phyloP scores from a whole-genome alignment of 37 sponge, comb jelly and placozoan species.

The Tethya wilhelma region DNA sequence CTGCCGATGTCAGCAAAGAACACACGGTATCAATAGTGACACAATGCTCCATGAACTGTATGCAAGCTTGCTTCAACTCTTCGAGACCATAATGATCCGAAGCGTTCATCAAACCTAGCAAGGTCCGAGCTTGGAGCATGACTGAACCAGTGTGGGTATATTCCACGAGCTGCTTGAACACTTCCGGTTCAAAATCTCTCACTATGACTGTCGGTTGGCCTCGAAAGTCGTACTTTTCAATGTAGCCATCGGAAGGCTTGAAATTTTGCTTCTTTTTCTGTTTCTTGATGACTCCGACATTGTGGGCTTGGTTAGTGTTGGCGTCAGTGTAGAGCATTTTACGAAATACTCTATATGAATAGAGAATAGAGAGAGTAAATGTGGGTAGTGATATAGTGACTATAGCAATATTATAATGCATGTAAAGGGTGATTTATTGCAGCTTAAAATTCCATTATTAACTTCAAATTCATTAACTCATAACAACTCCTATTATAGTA shows the following conservation, averaged over 20 bases:
- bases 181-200: constrained; percentile 86
- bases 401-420: neutral
- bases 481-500: too few relatives aligned
- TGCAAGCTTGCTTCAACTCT: constrained; percentile 89
- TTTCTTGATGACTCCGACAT: constrained; percentile 1
- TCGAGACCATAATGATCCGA: constrained; percentile 93
- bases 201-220: constrained; percentile 55
- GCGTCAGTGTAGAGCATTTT: constrained; percentile 58
- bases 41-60: constrained; percentile 71
- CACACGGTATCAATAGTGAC: constrained; percentile 89
- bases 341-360: constrained; percentile 59
- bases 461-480: too few relatives aligned
- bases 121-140: constrained; percentile 82
- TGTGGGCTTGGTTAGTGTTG: neutral
- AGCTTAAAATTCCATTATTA: too few relatives aligned
- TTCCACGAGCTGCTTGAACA: constrained; percentile 89
- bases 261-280: constrained; percentile 12
- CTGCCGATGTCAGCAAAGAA: constrained; percentile 81
- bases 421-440: too few relatives aligned
- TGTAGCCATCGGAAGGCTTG: constrained; percentile 44
- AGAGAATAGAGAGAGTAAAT: neutral
- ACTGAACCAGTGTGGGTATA: constrained; percentile 90
- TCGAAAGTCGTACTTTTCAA: constrained; percentile 56
- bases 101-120: constrained; percentile 94
- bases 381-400: neutral